These are phyloP conservation scores for Beris morrisii DNA, from an alignment of 2,888 invertebrate species.

Conservation along the genomic window DNA sequence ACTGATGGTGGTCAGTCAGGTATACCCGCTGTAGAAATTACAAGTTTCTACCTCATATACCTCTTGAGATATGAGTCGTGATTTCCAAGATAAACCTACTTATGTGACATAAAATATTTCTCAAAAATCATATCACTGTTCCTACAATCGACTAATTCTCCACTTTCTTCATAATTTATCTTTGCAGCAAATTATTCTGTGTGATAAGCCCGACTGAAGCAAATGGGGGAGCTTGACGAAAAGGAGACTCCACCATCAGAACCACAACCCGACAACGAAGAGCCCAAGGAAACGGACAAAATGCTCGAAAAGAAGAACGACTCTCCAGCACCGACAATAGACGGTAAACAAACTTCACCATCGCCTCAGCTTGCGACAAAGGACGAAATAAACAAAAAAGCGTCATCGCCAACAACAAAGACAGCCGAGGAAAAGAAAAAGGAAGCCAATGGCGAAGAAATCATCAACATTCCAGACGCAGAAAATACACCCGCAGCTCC, in stretches of 20 bases:
- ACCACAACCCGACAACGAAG: constrained; percentile 50
- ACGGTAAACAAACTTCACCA: background rate
- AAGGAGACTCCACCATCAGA: constrained; percentile 54
- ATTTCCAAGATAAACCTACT: too few species aligned
- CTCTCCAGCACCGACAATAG: constrained; percentile 6
- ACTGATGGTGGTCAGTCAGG: too few species aligned
- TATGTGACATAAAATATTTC: too few species aligned
- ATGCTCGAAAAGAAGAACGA: constrained; percentile 48
- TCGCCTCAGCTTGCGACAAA: background rate
- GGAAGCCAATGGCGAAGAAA: constrained; percentile 33
- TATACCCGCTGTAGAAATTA: too few species aligned
- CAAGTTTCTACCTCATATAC: too few species aligned
- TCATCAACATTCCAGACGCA: constrained; percentile 27
- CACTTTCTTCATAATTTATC: too few species aligned
- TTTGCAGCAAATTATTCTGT: too few species aligned
- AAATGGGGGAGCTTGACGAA: constrained; percentile 55
- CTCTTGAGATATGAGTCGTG: too few species aligned
- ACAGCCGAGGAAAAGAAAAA: constrained; percentile 18
- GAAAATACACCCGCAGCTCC: constrained; percentile 35
- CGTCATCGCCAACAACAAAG: constrained; percentile 7
- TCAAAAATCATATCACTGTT: too few species aligned
- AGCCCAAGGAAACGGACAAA: constrained; percentile 56
- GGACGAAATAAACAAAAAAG: constrained; percentile 9
- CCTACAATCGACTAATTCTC: too few species aligned
- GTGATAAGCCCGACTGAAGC: background rate